A percentile compares a stretch with the other conserved stretches of the same genome.
Evolutionary conservation across 2,888 invertebrate species (phyloP).

Genomic region (Resseliella maxima): DNA sequence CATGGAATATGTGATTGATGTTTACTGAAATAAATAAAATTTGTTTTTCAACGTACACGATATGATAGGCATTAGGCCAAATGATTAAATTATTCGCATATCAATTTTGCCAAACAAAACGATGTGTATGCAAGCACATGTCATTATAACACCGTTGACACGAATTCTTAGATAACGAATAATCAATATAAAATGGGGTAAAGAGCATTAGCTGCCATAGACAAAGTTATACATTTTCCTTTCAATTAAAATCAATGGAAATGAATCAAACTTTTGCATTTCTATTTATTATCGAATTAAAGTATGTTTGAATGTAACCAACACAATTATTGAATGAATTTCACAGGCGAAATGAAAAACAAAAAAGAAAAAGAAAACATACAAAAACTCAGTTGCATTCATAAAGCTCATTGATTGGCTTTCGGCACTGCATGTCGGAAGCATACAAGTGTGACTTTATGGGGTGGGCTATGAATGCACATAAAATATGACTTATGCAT

Average conservation of each 20-base stretch:
- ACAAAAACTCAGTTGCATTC: background rate
- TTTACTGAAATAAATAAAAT: constrained; percentile 1
- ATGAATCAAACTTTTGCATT: no score
- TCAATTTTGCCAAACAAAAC: background rate
- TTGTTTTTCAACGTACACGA: background rate
- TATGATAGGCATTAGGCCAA: background rate
- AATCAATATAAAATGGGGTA: no score
- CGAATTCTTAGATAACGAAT: no score
- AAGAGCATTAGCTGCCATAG: no score
- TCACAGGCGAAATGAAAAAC: no score
- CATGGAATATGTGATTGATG: background rate
- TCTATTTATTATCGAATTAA: no score
- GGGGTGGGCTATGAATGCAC: background rate
- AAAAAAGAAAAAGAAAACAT: no score
- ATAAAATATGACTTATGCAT: constrained; percentile 20
- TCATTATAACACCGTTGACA: no score
- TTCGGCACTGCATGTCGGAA: background rate
- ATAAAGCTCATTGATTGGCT: background rate
- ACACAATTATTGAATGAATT: no score
- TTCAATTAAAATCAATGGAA: background rate
- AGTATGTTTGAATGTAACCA: no score
- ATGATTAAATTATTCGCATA: background rate
- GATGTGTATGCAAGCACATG: no score
- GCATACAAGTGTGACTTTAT: background rate
- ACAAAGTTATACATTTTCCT: background rate